A percentile compares a stretch with the other conserved stretches of the same genome.
These are phyloP conservation scores for Lumbricus terrestris DNA, from an alignment of 2,888 invertebrate genomes.

Conservation along the genomic window DNA sequence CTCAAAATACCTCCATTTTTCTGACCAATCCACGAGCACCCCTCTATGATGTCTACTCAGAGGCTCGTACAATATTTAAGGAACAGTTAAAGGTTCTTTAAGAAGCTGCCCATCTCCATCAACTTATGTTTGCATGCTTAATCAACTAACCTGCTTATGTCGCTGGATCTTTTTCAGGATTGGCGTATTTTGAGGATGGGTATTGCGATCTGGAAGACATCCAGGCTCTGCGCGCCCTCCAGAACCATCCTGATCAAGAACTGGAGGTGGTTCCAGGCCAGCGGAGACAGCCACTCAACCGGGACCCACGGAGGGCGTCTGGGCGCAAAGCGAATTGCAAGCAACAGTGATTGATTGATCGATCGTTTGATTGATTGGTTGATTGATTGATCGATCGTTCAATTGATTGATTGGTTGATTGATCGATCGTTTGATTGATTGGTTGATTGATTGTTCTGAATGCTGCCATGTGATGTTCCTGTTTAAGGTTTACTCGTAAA, in stretches of 20 bases:
- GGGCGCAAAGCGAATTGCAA: slow-evolving; percentile 3
- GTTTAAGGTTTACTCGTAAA: not conserved
- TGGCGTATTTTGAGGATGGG: not conserved
- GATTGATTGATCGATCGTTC: not conserved
- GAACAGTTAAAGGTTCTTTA: too few relatives aligned
- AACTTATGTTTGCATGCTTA: too few relatives aligned
- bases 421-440: not conserved
- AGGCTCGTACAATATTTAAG: too few relatives aligned
- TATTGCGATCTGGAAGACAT: slow-evolving; percentile 10
- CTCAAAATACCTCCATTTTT: too few relatives aligned
- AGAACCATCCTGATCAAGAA: not conserved
- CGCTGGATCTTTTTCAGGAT: not conserved
- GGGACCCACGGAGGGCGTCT: not conserved
- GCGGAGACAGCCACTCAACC: slow-evolving; percentile 13
- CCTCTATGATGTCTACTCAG: too few relatives aligned
- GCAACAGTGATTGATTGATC: not conserved
- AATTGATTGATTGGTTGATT: not conserved
- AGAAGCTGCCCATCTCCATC: too few relatives aligned
- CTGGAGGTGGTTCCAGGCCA: not conserved
- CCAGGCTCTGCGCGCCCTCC: not conserved
- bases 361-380: too few relatives aligned
- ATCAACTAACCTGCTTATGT: not conserved
- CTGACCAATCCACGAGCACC: too few relatives aligned
- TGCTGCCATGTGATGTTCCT: not conserved
- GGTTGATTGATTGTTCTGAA: not conserved